These are phyloP conservation scores for Uromys caudimaculatus DNA, from an alignment of 2,797 vertebrate species.

Conservation along the genomic window DNA sequence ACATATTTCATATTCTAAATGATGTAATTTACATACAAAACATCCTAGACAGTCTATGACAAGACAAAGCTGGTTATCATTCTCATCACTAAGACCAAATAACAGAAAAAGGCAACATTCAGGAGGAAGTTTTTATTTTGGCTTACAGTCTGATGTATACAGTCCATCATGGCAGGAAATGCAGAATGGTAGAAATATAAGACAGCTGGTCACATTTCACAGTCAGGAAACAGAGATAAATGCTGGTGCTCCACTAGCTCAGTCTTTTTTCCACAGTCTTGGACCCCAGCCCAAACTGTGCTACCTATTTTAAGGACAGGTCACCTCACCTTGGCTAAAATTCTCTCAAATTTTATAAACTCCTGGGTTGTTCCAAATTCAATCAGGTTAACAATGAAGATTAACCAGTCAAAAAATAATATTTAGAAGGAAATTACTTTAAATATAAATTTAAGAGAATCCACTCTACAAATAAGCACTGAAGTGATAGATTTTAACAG, in stretches of 20 bases:
- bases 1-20: background rate
- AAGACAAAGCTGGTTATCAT: background rate
- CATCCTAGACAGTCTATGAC: background rate
- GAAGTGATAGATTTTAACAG: background rate
- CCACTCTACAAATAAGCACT: background rate
- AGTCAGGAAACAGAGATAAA: background rate
- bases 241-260: no score
- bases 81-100: background rate
- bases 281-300: background rate
- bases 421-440: conserved; percentile 21
- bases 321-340: background rate
- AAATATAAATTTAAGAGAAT: background rate
- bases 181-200: no score
- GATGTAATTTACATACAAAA: conserved; percentile 1
- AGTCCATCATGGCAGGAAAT: background rate
- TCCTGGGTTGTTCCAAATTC: background rate
- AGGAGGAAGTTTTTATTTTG: background rate
- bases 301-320: background rate
- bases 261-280: background rate
- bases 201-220: background rate
- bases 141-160: background rate
- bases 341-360: background rate
- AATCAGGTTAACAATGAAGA: background rate
- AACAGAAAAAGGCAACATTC: background rate
- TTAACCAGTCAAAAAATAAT: background rate